Base-by-base conservation (phyloP, 1,140 invertebrate species). In the Pseudomyrmex pallidus region DNA sequence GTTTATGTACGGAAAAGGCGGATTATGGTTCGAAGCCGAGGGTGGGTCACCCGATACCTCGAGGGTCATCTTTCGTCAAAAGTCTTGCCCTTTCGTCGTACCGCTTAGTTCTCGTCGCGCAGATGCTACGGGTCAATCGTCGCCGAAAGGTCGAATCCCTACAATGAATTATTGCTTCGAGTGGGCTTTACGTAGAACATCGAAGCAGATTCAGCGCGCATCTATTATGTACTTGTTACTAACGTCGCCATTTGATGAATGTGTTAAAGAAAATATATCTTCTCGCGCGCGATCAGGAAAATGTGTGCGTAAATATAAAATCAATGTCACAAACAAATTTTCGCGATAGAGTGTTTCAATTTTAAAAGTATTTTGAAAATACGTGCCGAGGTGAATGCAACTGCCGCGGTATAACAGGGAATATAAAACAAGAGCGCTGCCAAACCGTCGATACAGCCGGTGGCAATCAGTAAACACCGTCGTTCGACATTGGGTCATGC, bases 101-200 rank as follows among this genome's bases (percentile, higher is more conserved):
- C 54, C 59, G 52, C 15, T 68, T 50, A 35, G 48, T 25, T 35
- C 44, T 35, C 56, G 46, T 68, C 17, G 22, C 50, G 77, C 25
- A 68, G 72, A 87, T 85, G 83, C 56, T 25, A 57, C 61, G 66
- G 76, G 74, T 87, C 85, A 76, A 76, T 82, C 50, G 64, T 48
- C 62, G 76, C 10, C 50, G 67, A 82, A 80, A 87, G 85, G 74
- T 86, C 82, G 59, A 7, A 77, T 56, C 64, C 54, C 20, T 46
- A 54, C 54, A 48, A 86, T 88, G 78, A 88, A 80, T 88, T 86
- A 88, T 83, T 62, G 68, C 54, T 56, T 52, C 17, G 13, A 9
- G 25, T 25, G 35, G 17, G 15, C n/a, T 63, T 44, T 70, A 66
- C 57, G 50, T 59, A 13, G 35, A 54, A 46, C 74, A 20, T 44